These are phyloP conservation scores for Herpetotheres cachinnans DNA, from an alignment of 2,113 vertebrate genomes.

Conservation along the genomic window DNA sequence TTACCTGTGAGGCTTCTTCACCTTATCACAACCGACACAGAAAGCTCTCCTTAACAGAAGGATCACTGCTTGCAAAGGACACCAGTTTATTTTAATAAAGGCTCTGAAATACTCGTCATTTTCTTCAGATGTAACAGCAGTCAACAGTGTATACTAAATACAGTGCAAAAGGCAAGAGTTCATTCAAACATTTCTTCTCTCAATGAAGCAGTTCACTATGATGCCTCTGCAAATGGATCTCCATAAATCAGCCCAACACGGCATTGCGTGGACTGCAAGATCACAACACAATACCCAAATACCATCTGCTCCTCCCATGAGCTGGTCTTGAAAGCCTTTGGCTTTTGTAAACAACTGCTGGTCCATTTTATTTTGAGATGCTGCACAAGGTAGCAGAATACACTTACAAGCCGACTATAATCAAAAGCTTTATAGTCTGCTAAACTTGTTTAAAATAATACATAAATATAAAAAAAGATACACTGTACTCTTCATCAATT, in stretches of 20 bases:
- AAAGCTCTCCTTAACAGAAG: slow-evolving; percentile 24
- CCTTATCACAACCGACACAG: not conserved
- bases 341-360: slow-evolving; percentile 5
- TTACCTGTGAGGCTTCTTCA: not conserved
- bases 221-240: not conserved
- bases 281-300: not conserved
- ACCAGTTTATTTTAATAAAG: not conserved
- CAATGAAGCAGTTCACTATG: not conserved
- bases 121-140: slow-evolving; percentile 18
- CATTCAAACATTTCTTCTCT: not conserved
- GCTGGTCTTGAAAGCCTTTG: not conserved
- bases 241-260: not conserved
- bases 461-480: slow-evolving; percentile 14
- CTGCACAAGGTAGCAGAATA: slow-evolving; percentile 1
- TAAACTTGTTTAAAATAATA: slow-evolving; percentile 47
- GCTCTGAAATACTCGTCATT: not conserved
- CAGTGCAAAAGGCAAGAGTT: slow-evolving; percentile 9
- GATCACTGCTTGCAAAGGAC: not conserved
- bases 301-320: not conserved
- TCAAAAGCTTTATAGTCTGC: slow-evolving; percentile 21
- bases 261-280: not conserved
- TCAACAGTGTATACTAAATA: slow-evolving; percentile 16
- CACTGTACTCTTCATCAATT: not conserved
- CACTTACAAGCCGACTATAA: slow-evolving; percentile 16
- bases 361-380: slow-evolving; percentile 17